phyloP scores from a whole-genome alignment of 2,888 invertebrate genomes.

The Caenorhabditis sp. region DNA sequence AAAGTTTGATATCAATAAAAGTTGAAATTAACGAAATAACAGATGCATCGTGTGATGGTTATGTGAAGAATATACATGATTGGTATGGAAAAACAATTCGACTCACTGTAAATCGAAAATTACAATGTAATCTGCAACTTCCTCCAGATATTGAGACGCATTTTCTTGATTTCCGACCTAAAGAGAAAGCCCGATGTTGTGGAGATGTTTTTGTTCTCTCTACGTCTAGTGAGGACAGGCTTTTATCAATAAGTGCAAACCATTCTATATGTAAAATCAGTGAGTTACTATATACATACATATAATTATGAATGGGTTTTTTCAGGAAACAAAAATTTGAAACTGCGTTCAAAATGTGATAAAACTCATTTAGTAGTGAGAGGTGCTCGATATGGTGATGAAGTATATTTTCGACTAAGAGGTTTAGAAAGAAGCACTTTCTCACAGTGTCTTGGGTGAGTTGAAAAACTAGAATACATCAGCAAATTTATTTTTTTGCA shows the following conservation, averaged over 20 bases:
- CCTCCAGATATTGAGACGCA: conserved; percentile 18
- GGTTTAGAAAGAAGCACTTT: background rate
- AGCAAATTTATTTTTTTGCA: background rate
- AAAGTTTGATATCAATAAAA: background rate
- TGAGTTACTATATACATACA: conserved; percentile 18
- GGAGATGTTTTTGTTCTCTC: conserved; percentile 23
- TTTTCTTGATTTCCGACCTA: conserved; percentile 10
- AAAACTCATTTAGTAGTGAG: conserved; percentile 16
- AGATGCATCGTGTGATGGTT: background rate
- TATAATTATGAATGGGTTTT: conserved; percentile 6
- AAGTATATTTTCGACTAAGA: conserved; percentile 5
- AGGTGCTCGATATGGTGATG: conserved; percentile 4
- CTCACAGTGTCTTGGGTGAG: background rate
- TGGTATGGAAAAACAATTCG: background rate
- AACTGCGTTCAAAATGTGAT: conserved; percentile 12
- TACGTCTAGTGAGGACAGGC: conserved; percentile 2
- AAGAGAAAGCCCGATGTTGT: conserved; percentile 19
- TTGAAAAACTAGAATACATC: background rate
- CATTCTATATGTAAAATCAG: conserved; percentile 19
- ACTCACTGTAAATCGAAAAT: background rate
- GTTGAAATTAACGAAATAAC: background rate
- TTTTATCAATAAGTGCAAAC: conserved; percentile 17
- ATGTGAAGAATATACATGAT: background rate
- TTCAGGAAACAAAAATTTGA: conserved; percentile 6
- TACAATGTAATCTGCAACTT: conserved; percentile 9